A percentile compares a stretch with the other conserved stretches of the same genome.
Conservation (phyloP, 2,797 vertebrate genomes). For the Coranthus polyacanthus region DNA sequence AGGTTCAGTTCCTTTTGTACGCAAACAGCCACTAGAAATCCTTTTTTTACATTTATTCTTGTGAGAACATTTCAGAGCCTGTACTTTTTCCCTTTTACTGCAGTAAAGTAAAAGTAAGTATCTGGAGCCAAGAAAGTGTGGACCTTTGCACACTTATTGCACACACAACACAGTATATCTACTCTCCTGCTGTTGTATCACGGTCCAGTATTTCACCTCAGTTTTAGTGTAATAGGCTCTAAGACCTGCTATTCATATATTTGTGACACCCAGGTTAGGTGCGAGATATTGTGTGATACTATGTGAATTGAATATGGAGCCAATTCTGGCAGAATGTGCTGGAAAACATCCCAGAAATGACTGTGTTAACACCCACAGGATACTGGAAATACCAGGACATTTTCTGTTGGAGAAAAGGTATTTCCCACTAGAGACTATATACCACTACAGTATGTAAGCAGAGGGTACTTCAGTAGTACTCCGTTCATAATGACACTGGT, state of each 20-base stretch:
- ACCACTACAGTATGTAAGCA: slow-evolving; percentile 2
- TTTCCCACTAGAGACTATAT: neutral
- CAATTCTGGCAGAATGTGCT: slow-evolving; percentile 4
- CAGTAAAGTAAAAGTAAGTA: too few relatives aligned
- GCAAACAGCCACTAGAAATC: too few relatives aligned
- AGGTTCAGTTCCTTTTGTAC: too few relatives aligned
- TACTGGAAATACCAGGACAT: slow-evolving; percentile 15
- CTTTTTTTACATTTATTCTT: too few relatives aligned
- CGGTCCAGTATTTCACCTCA: neutral
- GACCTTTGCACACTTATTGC: too few relatives aligned
- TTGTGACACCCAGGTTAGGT: neutral
- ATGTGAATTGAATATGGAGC: neutral
- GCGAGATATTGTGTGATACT: slow-evolving; percentile 1
- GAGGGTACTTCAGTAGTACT: neutral
- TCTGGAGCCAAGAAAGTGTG: too few relatives aligned
- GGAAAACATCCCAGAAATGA: slow-evolving; percentile 10
- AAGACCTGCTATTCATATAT: neutral
- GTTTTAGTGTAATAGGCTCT: neutral
- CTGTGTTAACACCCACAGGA: slow-evolving; percentile 4
- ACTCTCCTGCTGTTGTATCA: neutral
- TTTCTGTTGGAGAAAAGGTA: slow-evolving; percentile 25
- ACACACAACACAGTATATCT: neutral
- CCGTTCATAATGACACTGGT: neutral
- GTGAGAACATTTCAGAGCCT: too few relatives aligned
- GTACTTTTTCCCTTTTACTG: too few relatives aligned